A percentile compares a stretch with the other conserved stretches of the same genome.
These are phyloP conservation scores for Parazoanthus swiftii DNA, from an alignment of 92 coral and sea anemone species.

Conservation along the genomic window DNA sequence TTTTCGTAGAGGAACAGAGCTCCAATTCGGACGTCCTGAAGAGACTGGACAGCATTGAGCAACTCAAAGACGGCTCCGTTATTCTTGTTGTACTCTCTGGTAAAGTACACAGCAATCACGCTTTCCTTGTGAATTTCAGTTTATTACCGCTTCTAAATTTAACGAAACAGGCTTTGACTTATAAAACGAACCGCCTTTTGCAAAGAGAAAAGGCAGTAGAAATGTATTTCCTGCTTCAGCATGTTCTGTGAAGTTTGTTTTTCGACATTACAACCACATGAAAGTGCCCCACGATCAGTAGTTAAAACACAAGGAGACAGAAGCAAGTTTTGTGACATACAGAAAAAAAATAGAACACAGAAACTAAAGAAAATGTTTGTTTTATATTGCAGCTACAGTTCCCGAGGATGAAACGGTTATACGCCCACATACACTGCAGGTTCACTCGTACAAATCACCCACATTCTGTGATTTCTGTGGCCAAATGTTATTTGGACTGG, in stretches of 20 bases:
- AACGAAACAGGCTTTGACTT: too few species aligned
- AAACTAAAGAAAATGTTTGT: neutral
- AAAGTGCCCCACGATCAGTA: too few species aligned
- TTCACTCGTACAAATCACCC: slow-evolving; percentile 95
- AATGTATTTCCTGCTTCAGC: too few species aligned
- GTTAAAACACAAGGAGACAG: too few species aligned
- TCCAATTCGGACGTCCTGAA: slow-evolving; percentile 72
- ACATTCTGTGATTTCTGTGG: slow-evolving; percentile 98
- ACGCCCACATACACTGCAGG: slow-evolving; percentile 83
- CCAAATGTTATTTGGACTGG: slow-evolving; percentile 94
- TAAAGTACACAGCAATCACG: slow-evolving; percentile 10
- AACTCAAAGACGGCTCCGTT: slow-evolving; percentile 90
- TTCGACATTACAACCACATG: too few species aligned
- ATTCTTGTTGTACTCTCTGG: slow-evolving; percentile 94
- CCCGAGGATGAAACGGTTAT: slow-evolving; percentile 96
- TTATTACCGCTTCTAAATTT: neutral
- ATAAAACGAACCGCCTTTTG: too few species aligned
- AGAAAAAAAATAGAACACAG: too few species aligned
- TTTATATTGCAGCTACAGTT: slow-evolving; percentile 76
- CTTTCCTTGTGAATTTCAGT: too few species aligned
- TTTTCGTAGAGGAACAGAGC: slow-evolving; percentile 78
- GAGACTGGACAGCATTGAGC: slow-evolving; percentile 77
- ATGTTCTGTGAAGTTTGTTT: too few species aligned
- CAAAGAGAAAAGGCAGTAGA: too few species aligned
- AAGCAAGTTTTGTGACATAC: too few species aligned